Conservation (phyloP, 2,888 invertebrate genomes). For the Torymus auratus region DNA sequence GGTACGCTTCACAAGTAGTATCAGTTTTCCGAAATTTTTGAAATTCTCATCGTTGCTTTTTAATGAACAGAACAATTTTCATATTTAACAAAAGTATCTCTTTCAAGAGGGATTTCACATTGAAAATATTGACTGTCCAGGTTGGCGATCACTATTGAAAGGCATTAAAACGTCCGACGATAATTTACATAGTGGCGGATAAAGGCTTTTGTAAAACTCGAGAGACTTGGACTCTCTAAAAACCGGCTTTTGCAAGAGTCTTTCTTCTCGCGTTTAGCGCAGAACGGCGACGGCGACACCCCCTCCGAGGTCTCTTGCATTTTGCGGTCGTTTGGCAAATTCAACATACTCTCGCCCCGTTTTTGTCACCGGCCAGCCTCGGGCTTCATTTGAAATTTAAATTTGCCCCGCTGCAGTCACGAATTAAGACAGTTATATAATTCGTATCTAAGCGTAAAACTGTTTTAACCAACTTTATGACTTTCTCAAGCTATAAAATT, state of each 20-base stretch:
- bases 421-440: conserved; percentile 33
- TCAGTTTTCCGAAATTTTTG: too few species aligned
- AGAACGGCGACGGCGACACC: conserved; percentile 1
- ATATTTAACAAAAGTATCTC: too few species aligned
- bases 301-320: conserved; percentile 9
- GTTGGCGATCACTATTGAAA: too few species aligned
- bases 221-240: conserved; percentile 20
- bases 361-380: conserved; percentile 21
- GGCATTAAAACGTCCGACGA: not conserved
- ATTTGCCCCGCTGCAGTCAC: conserved; percentile 6
- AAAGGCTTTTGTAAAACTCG: conserved; percentile 33
- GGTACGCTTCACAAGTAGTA: too few species aligned
- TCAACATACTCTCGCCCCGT: conserved; percentile 7
- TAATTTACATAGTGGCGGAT: conserved; percentile 22
- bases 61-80: too few species aligned
- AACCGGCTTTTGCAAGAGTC: conserved; percentile 18
- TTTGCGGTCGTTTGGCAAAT: conserved; percentile 28
- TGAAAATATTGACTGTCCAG: too few species aligned
- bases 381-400: conserved; percentile 30
- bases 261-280: not conserved
- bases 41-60: too few species aligned
- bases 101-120: too few species aligned
- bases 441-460: conserved; percentile 16
- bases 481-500: conserved; percentile 34
- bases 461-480: conserved; percentile 20